Evolutionary conservation across 2,113 vertebrate genomes (phyloP).

Genomic region (Gasterosteus nipponicus): DNA sequence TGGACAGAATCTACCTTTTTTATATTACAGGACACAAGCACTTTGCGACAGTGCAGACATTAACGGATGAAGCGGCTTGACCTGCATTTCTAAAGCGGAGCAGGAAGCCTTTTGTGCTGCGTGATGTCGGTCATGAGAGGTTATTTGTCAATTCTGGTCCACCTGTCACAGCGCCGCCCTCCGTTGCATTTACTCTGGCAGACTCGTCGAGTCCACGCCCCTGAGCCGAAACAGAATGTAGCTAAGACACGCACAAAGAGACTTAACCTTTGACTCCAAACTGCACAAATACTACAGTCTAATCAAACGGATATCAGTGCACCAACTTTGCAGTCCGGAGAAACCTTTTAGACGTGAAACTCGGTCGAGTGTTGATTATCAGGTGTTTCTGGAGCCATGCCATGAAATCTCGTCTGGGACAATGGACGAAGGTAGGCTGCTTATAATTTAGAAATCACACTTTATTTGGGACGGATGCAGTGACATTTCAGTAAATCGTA

Average conservation of each 20-base stretch:
- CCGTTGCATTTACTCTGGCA: conserved; percentile 12
- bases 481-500: background rate
- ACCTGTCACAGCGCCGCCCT: conserved; percentile 45
- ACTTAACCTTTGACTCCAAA: conserved; percentile 9
- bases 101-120: conserved; percentile 13
- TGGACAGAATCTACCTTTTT: conserved; percentile 5
- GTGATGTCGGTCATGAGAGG: conserved; percentile 9
- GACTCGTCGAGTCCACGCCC: conserved; percentile 30
- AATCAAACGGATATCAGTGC: background rate
- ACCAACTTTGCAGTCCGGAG: background rate
- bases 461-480: background rate
- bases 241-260: background rate
- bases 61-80: background rate
- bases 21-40: conserved; percentile 4
- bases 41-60: background rate
- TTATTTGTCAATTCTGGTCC: conserved; percentile 43
- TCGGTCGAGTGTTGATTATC: background rate
- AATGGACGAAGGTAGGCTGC: conserved; percentile 48
- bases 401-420: conserved; percentile 17
- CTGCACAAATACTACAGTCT: background rate
- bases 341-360: background rate
- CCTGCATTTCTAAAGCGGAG: background rate
- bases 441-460: background rate
- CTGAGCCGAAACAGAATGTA: conserved; percentile 24
- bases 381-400: background rate